These are phyloP conservation scores for Cettia cetti DNA, from an alignment of 2,113 vertebrate species.

Conservation along the genomic window DNA sequence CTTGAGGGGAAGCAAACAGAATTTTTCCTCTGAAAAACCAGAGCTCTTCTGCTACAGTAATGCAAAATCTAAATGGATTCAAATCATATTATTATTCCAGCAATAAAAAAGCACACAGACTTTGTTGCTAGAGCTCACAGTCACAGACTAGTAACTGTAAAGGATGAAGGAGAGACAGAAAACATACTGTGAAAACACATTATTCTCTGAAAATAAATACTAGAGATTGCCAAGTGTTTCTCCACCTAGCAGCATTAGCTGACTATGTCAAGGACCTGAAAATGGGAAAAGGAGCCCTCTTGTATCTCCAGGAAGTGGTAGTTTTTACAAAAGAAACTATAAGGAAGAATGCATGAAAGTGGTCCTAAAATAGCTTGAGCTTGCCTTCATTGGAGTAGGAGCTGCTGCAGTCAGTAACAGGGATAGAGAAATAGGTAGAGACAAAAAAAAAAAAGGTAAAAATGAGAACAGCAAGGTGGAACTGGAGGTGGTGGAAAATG, in stretches of 20 bases:
- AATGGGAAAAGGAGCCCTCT: constrained; percentile 5
- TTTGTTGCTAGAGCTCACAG: constrained; percentile 62
- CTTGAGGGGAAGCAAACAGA: not conserved
- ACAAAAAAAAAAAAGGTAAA: not conserved
- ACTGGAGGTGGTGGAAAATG: not conserved
- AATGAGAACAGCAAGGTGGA: not conserved
- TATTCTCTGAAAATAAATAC: constrained; percentile 66
- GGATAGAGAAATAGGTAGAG: not conserved
- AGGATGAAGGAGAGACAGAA: constrained; percentile 57
- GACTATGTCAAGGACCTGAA: constrained; percentile 56
- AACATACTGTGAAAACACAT: constrained; percentile 67
- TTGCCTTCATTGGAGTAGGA: not conserved
- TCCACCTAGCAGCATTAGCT: constrained; percentile 53
- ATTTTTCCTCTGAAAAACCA: constrained; percentile 14
- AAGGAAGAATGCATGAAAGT: not conserved
- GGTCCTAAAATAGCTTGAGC: constrained; percentile 17
- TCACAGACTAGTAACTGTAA: constrained; percentile 61
- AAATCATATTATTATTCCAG: constrained; percentile 57
- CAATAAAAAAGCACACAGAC: constrained; percentile 59
- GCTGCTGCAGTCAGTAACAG: not conserved
- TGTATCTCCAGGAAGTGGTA: not conserved
- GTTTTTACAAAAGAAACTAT: not conserved
- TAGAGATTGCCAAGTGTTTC: constrained; percentile 55
- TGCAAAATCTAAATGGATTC: constrained; percentile 43
- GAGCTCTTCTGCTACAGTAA: not conserved